Evolutionary conservation across 2,113 vertebrate species (phyloP), one percentile per base, ranked within the genome.

Genomic region (Tetrao urogallus): DNA sequence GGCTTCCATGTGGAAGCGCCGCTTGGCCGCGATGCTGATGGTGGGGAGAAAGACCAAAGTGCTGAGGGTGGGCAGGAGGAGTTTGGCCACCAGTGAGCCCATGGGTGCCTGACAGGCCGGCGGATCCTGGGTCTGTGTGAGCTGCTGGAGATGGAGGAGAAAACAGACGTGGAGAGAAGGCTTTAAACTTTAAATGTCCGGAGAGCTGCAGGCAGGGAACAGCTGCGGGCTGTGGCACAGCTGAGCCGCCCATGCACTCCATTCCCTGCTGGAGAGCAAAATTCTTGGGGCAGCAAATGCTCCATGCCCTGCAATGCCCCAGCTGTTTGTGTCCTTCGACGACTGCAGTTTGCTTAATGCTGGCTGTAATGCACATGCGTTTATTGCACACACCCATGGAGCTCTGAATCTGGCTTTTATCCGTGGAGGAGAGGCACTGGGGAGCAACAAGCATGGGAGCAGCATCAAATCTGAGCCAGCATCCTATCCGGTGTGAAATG

Each of bases 1-100:
- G 91, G 99, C 99, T 95, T 99, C 99, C 98, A 99, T 99, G 97
- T 99, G 99, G 97, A 99, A 99, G 15, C 98, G 98, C 69, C 99
- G 97, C 96, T 98, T 99, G 96, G 99, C 97, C 0, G 99, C 99
- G 4, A 99, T 97, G 70, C 99, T 99, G 98, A 98, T 96, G 6
- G 98, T 96, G 30, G 99, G 99, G 69, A 99, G 98, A 86, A 99
- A 98, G 76, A 98, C 99, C 97, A 99, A 96, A 95, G 98, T 99
- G 98, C 99, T 99, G 72, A 99, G 82, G 11, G 99, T 98, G 71
- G 99, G 99, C 75, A 99, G 98, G 21, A 99, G 97, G 93, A 99
- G 98, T 93, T 99, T 99, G 86, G 99, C 99, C 52, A 99, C 97
- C 30, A 99, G 97, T 0, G 99, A 98, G 17, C 99, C 99, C 99